Percentiles rank a stretch among this genome's conserved stretches.
Conservation (phyloP, 1,140 invertebrate genomes). For the Drosophila equinoxialis region DNA sequence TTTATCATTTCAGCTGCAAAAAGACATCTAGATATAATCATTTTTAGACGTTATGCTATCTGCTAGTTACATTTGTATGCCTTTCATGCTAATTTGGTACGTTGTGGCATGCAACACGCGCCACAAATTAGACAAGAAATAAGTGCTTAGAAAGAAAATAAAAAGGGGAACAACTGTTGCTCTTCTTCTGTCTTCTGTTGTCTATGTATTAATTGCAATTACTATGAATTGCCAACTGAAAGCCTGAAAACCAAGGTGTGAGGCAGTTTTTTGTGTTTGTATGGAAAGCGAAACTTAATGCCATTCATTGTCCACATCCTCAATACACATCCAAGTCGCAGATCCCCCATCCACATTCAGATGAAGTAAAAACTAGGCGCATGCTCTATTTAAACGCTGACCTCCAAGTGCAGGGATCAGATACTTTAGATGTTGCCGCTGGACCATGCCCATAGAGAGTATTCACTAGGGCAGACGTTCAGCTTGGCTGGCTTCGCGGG, state of each 20-base stretch:
- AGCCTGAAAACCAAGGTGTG: background rate
- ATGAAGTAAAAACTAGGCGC: background rate
- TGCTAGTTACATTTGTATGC: slow-evolving; percentile 48
- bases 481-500: slow-evolving; percentile 25
- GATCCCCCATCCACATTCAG: too few relatives aligned
- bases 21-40: slow-evolving; percentile 53
- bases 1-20: slow-evolving; percentile 59
- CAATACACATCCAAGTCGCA: too few relatives aligned
- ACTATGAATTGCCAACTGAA: slow-evolving; percentile 49
- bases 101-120: slow-evolving; percentile 67
- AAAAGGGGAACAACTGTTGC: slow-evolving; percentile 6
- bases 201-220: slow-evolving; percentile 64
- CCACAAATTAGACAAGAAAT: slow-evolving; percentile 59
- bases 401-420: slow-evolving; percentile 43
- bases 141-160: slow-evolving; percentile 23
- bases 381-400: slow-evolving; percentile 24
- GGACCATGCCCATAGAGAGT: background rate
- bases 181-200: background rate
- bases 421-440: slow-evolving; percentile 20
- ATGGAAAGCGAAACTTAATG: slow-evolving; percentile 45
- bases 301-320: slow-evolving; percentile 11
- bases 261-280: background rate
- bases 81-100: slow-evolving; percentile 55
- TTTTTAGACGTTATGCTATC: slow-evolving; percentile 37
- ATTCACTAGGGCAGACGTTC: slow-evolving; percentile 16